A percentile compares a stretch with the other conserved stretches of the same genome.
These are phyloP conservation scores for Pelecanus crispus DNA, from an alignment of 2,113 vertebrate genomes.

Conservation along the genomic window DNA sequence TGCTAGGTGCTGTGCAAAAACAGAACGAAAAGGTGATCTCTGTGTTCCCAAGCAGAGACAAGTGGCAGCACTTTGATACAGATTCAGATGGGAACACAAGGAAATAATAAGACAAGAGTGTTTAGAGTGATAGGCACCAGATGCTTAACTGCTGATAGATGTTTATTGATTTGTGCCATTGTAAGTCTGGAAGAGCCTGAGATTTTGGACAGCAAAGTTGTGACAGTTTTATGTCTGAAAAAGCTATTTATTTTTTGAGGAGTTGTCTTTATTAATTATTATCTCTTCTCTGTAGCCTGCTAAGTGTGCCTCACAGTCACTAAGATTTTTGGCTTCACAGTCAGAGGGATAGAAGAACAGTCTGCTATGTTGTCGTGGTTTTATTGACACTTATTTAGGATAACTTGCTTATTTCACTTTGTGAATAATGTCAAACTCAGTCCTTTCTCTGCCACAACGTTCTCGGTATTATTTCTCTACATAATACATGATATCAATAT, in stretches of 20 bases:
- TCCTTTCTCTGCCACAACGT: not conserved
- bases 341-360: not conserved
- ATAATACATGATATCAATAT: not conserved
- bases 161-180: not conserved
- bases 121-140: not conserved
- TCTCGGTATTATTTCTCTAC: not conserved
- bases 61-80: not conserved
- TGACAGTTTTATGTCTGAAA: not conserved
- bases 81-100: not conserved
- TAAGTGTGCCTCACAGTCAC: not conserved
- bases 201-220: not conserved
- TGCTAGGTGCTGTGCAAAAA: not conserved
- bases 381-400: not conserved
- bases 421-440: not conserved
- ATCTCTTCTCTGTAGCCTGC: not conserved
- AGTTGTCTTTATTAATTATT: not conserved
- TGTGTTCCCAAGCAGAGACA: not conserved
- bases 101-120: not conserved
- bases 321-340: not conserved
- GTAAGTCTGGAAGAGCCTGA: not conserved
- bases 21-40: not conserved
- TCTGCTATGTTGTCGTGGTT: not conserved
- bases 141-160: not conserved
- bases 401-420: not conserved
- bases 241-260: not conserved